A percentile compares a stretch with the other conserved stretches of the same genome.
phyloP scores from a whole-genome alignment of 2,797 vertebrate genomes.

The Tapirus indicus region DNA sequence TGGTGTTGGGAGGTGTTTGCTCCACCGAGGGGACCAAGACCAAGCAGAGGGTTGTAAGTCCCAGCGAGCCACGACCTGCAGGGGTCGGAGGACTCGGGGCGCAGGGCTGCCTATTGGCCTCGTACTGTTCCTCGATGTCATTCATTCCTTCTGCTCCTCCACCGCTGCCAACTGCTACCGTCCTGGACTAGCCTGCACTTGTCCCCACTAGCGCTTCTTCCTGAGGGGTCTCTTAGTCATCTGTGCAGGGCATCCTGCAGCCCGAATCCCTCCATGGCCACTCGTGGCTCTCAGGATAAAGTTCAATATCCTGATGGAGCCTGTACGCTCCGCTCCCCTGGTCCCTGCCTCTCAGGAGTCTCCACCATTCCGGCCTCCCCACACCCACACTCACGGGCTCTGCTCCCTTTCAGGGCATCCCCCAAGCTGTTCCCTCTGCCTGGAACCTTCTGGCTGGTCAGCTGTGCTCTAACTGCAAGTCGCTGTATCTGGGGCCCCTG shows the following conservation, averaged over 20 bases:
- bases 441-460: not conserved
- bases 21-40: not conserved
- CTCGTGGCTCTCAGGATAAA: not conserved
- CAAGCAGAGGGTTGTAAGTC: not conserved
- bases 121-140: not conserved
- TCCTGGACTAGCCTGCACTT: not conserved
- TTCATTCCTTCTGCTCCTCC: too few species aligned
- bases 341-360: too few species aligned
- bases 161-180: not conserved
- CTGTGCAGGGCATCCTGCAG: not conserved
- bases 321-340: too few species aligned
- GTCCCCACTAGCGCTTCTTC: not conserved
- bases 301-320: not conserved
- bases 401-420: not conserved
- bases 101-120: not conserved
- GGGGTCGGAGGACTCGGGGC: too few species aligned
- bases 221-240: not conserved
- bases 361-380: too few species aligned
- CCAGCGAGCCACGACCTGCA: not conserved
- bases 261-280: too few species aligned
- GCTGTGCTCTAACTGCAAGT: not conserved
- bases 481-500: fast-evolving
- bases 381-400: too few species aligned
- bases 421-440: not conserved
- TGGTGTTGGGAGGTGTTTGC: not conserved